These are phyloP conservation scores for Eurystomus gularis DNA, from an alignment of 2,113 vertebrate species.

Conservation along the genomic window DNA sequence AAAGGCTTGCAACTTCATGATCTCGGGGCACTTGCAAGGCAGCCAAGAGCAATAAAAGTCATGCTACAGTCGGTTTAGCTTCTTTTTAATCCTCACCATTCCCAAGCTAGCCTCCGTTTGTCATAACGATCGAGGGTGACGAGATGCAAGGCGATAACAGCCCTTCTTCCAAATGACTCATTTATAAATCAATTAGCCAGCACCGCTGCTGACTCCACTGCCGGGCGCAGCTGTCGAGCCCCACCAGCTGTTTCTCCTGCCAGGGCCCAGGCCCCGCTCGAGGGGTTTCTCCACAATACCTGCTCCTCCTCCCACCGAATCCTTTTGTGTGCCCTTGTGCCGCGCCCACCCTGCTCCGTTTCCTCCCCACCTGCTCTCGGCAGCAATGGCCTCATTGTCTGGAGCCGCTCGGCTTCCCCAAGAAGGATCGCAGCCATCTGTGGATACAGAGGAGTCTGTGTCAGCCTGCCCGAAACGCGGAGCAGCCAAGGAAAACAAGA, in stretches of 20 bases:
- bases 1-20: not conserved
- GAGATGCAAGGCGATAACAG: rapidly evolving
- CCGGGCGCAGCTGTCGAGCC: not conserved
- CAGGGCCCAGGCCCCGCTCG: not conserved
- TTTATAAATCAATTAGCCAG: not conserved
- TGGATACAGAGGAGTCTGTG: not conserved
- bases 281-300: not conserved
- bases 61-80: not conserved
- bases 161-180: not conserved
- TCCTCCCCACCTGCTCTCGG: not conserved
- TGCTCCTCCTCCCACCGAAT: not conserved
- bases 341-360: not conserved
- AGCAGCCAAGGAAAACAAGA: not conserved
- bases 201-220: not conserved
- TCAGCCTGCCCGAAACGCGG: not conserved
- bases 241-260: not conserved
- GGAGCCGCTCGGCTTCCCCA: not conserved
- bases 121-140: rapidly evolving
- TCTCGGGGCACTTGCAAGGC: not conserved
- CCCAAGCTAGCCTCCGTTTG: not conserved
- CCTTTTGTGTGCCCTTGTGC: not conserved
- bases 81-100: not conserved
- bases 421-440: not conserved
- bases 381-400: not conserved
- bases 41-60: constrained; percentile 7